Evolutionary conservation across 2,113 vertebrate species (phyloP).

Genomic region (Gulo gulo): DNA sequence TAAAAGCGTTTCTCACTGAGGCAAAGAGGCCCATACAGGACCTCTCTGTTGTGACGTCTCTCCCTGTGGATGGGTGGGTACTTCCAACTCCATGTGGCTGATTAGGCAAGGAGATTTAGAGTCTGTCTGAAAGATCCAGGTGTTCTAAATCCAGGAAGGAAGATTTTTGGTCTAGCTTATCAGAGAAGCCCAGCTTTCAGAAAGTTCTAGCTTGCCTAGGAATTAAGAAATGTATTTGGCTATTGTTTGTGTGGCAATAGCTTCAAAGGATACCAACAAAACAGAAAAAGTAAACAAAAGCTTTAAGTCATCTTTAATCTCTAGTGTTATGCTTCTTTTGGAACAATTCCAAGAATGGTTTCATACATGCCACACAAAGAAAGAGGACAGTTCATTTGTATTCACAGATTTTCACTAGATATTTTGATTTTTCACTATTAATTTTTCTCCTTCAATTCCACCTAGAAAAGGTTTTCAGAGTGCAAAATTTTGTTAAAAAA

Average conservation of each 20-base stretch:
- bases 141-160: background rate
- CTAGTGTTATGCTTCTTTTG: background rate
- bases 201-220: background rate
- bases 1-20: background rate
- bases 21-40: background rate
- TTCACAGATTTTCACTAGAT: background rate
- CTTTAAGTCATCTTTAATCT: background rate
- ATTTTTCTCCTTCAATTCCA: background rate
- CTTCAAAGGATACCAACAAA: background rate
- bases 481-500: constrained; percentile 1
- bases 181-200: background rate
- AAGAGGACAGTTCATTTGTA: background rate
- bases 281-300: background rate
- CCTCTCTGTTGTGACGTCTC: background rate
- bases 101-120: background rate
- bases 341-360: background rate
- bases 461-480: background rate
- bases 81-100: too few relatives aligned
- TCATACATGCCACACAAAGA: background rate
- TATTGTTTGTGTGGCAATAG: background rate
- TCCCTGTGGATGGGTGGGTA: background rate
- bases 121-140: background rate
- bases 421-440: background rate
- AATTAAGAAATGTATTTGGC: background rate
- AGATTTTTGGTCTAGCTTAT: background rate